Evolutionary conservation across 2,888 invertebrate genomes (phyloP).

Genomic region (Brenthis hecate): DNA sequence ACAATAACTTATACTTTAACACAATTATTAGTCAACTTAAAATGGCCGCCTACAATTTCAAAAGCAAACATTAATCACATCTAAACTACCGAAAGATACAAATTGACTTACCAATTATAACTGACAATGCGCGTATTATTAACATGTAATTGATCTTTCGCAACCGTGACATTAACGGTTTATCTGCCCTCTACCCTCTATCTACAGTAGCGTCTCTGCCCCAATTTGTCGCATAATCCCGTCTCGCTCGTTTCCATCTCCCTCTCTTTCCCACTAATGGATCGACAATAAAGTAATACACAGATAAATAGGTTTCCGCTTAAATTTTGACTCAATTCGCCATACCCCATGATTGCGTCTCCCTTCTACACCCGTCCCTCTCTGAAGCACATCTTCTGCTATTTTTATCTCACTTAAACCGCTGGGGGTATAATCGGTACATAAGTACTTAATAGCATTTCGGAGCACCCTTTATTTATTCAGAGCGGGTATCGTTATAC

Average conservation of each 20-base stretch:
- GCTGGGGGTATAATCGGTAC: constrained; percentile 74
- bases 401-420: constrained; percentile 57
- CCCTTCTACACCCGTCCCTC: constrained; percentile 56
- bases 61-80: constrained; percentile 63
- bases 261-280: constrained; percentile 68
- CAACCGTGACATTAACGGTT: constrained; percentile 45
- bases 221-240: constrained; percentile 56
- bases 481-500: constrained; percentile 59
- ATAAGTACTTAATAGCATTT: constrained; percentile 82
- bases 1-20: constrained; percentile 12
- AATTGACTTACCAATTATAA: constrained; percentile 59
- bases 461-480: constrained; percentile 76
- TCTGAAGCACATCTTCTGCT: constrained; percentile 49
- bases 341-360: constrained; percentile 74
- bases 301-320: constrained; percentile 78
- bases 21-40: constrained; percentile 41
- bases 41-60: constrained; percentile 52
- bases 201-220: constrained; percentile 46
- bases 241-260: constrained; percentile 35
- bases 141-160: constrained; percentile 61
- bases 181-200: constrained; percentile 36
- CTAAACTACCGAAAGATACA: constrained; percentile 49
- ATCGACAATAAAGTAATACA: constrained; percentile 81
- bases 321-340: constrained; percentile 79
- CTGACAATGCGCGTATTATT: constrained; percentile 61